A percentile compares a stretch with the other conserved stretches of the same genome.
Conservation (phyloP, 2,888 invertebrate genomes). For the Microctonus aethiopoides region DNA sequence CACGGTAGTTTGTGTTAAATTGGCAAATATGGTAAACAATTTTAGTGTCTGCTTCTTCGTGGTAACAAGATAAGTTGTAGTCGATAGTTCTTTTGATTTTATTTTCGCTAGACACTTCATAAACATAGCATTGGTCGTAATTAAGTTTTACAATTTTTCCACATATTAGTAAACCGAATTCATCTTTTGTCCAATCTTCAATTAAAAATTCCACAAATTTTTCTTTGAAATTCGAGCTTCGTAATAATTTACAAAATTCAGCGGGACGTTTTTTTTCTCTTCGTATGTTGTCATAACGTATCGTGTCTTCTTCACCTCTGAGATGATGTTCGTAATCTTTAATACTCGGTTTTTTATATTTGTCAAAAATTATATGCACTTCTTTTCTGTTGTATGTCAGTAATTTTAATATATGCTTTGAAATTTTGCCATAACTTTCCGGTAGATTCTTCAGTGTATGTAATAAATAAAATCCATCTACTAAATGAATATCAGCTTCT, state of each 20-base stretch:
- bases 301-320: conserved; percentile 46
- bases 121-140: conserved; percentile 43
- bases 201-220: conserved; percentile 49
- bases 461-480: conserved; percentile 50
- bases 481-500: conserved; percentile 44
- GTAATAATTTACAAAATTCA: conserved; percentile 51
- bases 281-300: conserved; percentile 45
- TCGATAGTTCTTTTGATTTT: conserved; percentile 42
- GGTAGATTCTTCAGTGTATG: conserved; percentile 45
- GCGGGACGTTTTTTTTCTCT: conserved; percentile 46
- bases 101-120: conserved; percentile 41
- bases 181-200: conserved; percentile 44
- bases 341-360: conserved; percentile 48
- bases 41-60: conserved; percentile 39
- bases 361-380: conserved; percentile 52
- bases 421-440: conserved; percentile 43
- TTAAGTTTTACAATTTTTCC: conserved; percentile 45
- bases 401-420: conserved; percentile 40
- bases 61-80: conserved; percentile 38
- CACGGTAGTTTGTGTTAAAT: conserved; percentile 40
- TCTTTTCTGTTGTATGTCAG: conserved; percentile 46
- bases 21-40: too few relatives aligned
- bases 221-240: conserved; percentile 48
- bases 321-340: conserved; percentile 47
- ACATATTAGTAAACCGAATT: conserved; percentile 37